A percentile compares a stretch with the other conserved stretches of the same genome.
phyloP scores from a whole-genome alignment of 2,797 vertebrate species.

The Anas acuta region DNA sequence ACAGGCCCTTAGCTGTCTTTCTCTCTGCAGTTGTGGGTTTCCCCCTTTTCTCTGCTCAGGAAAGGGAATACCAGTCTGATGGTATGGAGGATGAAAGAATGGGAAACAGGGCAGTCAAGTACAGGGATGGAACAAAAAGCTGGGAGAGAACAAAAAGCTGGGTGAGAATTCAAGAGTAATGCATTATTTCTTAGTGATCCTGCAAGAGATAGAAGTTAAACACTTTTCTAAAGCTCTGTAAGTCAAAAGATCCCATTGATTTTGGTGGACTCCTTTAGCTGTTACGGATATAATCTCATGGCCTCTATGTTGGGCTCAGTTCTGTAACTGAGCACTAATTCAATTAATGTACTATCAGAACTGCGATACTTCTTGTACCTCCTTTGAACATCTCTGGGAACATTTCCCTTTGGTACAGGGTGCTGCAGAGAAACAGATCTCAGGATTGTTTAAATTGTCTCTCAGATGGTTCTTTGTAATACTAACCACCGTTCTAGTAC shows the following conservation, averaged over 20 bases:
- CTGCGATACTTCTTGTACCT: not conserved
- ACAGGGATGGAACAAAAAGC: not conserved
- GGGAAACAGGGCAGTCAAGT: not conserved
- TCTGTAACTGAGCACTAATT: not conserved
- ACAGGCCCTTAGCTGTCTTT: not conserved
- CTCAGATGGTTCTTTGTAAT: not conserved
- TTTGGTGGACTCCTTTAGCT: not conserved
- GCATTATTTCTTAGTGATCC: not conserved
- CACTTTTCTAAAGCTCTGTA: not conserved
- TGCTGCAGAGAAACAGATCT: not conserved
- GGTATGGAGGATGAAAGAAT: not conserved
- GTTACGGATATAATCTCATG: not conserved
- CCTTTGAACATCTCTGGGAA: not conserved
- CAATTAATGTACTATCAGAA: not conserved
- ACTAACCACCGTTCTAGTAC: not conserved
- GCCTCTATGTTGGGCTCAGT: not conserved
- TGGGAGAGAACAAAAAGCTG: not conserved
- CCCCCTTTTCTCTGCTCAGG: not conserved
- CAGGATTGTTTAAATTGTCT: not conserved
- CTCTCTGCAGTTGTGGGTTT: not conserved
- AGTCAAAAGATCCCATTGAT: not conserved
- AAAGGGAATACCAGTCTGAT: not conserved
- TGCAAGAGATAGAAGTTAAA: not conserved
- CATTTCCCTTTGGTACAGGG: not conserved
- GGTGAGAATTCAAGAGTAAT: not conserved